Base-by-base conservation (phyloP, 92 coral and sea anemone genomes). In the Paragorgia papillata region DNA sequence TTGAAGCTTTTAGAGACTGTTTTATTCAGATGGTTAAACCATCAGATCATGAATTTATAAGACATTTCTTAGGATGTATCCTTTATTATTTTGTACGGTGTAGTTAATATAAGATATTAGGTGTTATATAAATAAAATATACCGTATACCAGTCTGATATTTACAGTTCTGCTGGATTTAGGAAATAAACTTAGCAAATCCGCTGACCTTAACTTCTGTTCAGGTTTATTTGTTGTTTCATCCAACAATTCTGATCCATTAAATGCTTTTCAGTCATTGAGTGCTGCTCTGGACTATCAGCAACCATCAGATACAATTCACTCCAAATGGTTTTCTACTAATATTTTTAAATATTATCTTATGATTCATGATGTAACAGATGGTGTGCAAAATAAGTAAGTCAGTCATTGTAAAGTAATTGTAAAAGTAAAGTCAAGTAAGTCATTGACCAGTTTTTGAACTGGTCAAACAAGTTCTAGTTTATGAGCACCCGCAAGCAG, bases 321-420 rank as follows among this genome's bases (percentile, higher is more conserved):
- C 29, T 66, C 88, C 74, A 93, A 84, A 83, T 93, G 97, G 97
- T 93, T 93, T 74, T 86, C 87, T 76, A 93, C 68, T 51, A 81
- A 86, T 44, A 92, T 86, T 28, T 93, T 93, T 70, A 93, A 89
- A 37, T 93, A 93, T 33, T 86, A 90, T 62, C 91, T 93, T 2
- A 56, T 93, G 19, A 62, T 93, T 49, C 97, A 93, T 82, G 97
- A 93, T 57, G 83, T 93, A 70, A 74, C 79, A 43, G 94, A 88
- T n/a, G 97, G 97, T 8, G 97, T 87, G 7, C 97, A 90, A 79
- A 88, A 88, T n/a, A 93, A 93, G 97, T 92, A 86, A 89, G 97
- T 79, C 28, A 17, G 2, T 6, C 15, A 6, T 7, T 46, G 2
- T 46, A 46, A 4, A 37, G 43, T 37, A 18, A 60, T n/a, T n/a